These are phyloP conservation scores for Oxycera nigricornis DNA, from an alignment of 2,888 invertebrate species.

Conservation along the genomic window DNA sequence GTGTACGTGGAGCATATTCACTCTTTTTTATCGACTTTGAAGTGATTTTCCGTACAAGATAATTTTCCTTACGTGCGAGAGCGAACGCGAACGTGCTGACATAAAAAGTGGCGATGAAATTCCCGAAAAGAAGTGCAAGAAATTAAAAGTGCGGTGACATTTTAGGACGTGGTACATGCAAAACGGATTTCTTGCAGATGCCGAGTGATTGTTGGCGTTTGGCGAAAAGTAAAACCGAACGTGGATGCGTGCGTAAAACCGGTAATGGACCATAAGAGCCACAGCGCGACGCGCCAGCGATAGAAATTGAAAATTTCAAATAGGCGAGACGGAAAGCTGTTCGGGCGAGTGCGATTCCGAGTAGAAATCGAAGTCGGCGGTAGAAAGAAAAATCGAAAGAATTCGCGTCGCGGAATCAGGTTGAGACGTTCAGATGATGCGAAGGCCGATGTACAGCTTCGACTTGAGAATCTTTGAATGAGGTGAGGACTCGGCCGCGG, in stretches of 20 bases:
- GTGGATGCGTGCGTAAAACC: constrained; percentile 19
- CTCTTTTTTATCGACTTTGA: constrained; percentile 47
- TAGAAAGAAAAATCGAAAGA: not conserved
- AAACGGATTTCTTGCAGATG: not conserved
- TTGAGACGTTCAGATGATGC: not conserved
- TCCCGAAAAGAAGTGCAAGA: constrained; percentile 12
- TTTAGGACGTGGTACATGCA: not conserved
- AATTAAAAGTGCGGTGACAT: constrained; percentile 5
- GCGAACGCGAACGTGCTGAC: constrained; percentile 39
- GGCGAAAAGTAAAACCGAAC: not conserved
- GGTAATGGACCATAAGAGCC: constrained; percentile 19
- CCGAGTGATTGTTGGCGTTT: not conserved
- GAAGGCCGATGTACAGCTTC: not conserved
- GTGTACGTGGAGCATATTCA: constrained; percentile 30
- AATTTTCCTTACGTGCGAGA: constrained; percentile 43
- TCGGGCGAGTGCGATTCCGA: not conserved
- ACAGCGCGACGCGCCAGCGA: constrained; percentile 11
- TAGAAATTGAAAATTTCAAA: constrained; percentile 31
- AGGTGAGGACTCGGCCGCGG: not conserved
- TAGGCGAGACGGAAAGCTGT: not conserved
- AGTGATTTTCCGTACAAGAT: constrained; percentile 47
- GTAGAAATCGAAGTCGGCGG: constrained; percentile 4
- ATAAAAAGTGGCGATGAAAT: constrained; percentile 18
- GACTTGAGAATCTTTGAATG: not conserved
- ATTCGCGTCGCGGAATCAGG: not conserved